phyloP scores from a whole-genome alignment of 92 coral and sea anemone species.

The Zoanthus sansibaricus region DNA sequence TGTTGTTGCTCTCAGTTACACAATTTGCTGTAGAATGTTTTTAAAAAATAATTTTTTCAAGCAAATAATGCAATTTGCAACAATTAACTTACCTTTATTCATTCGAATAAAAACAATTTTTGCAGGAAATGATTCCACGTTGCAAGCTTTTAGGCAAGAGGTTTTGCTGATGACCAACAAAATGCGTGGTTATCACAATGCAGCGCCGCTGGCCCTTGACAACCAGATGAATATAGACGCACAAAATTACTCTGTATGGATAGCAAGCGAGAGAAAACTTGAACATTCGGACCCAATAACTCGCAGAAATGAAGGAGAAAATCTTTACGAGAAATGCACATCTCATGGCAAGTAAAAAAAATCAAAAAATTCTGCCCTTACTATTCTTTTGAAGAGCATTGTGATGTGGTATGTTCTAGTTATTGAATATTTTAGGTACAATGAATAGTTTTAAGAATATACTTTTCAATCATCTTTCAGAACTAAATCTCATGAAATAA shows the following conservation, averaged over 20 bases:
- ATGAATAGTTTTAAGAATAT: no score
- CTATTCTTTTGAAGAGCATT: neutral
- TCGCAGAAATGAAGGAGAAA: slow-evolving; percentile 30
- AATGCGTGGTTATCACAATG: slow-evolving; percentile 20
- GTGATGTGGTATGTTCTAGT: neutral
- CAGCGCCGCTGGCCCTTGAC: slow-evolving; percentile 18
- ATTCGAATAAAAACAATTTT: neutral
- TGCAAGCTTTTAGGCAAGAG: slow-evolving; percentile 14
- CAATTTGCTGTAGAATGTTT: no score
- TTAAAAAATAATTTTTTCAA: neutral
- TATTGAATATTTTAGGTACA: no score
- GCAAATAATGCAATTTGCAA: neutral
- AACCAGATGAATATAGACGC: slow-evolving; percentile 31
- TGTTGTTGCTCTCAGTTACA: no score
- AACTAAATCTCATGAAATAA: no score
- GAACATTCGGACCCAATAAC: slow-evolving; percentile 38
- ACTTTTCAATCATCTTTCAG: no score
- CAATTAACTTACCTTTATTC: no score
- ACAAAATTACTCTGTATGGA: neutral
- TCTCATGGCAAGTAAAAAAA: slow-evolving; percentile 23
- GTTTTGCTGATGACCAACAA: neutral
- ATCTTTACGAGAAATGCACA: slow-evolving; percentile 31
- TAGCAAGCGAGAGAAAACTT: slow-evolving; percentile 24
- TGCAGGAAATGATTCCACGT: slow-evolving; percentile 12
- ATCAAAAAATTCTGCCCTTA: neutral